Base-by-base conservation (phyloP, 2,113 vertebrate genomes). In the Oncorhynchus keta region DNA sequence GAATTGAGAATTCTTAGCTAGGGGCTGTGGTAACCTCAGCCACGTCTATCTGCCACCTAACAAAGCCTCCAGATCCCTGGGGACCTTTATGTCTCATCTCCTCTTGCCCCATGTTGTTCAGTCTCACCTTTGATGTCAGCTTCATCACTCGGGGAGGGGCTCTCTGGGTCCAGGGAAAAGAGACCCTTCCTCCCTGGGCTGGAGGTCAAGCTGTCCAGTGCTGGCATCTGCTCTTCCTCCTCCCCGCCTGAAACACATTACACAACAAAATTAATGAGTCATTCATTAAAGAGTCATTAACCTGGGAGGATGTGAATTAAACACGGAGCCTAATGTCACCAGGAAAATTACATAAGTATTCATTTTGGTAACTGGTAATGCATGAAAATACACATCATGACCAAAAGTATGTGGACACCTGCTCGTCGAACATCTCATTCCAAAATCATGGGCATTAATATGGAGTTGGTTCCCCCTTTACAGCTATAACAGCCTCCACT, bases 61-160 rank as follows among this genome's bases (percentile, higher is more conserved):
- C 28, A 59, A 80, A 73, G 67, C 66, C 73, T 61, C 11, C 72
- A 48, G 39, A 75, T 24, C 76, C 73, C 78, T 22, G 65, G 28
- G 74, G 79, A 75, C 51, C 3, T 1, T n/a, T 71, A 55, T 74
- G 72, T 83, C 76, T 30, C 79, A 79, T 78, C 80, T 73, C 67
- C 77, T 78, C 80, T 73, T 66, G 51, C 16, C 12, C 51, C 16
- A 55, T 18, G 14, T 55, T 77, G 59, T 8, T 62, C 48, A 5
- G 39, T 18, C 87, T 92, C 88, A 93, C 92, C 91, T 93, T 94
- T 84, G 92, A 90, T 13, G 89, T 94, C 77, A 86, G 88, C 87
- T 92, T 96, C 94, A 84, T 95, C 89, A 85, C 88, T 78, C 84
- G 90, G 79, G 85, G 90, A 89, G 83, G 78, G 32, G 90, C 86